Conservation (phyloP, 2,888 invertebrate species). For the Odontocolon sp. region DNA sequence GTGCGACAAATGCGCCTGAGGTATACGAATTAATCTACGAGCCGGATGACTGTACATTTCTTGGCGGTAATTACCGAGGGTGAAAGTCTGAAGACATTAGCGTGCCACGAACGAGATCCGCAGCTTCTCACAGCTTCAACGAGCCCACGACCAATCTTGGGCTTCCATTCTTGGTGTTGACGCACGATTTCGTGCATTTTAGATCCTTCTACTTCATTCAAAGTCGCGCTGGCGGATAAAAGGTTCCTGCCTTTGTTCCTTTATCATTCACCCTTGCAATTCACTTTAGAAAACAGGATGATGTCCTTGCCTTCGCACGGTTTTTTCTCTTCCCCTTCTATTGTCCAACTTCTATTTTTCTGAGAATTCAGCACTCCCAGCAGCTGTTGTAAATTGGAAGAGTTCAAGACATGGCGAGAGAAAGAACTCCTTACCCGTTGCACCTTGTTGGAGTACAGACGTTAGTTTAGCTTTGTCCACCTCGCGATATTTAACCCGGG, state of each 20-base stretch:
- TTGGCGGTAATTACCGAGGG: constrained; percentile 31
- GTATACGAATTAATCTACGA: constrained; percentile 34
- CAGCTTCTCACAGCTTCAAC: constrained; percentile 31
- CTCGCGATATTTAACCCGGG: constrained; percentile 10
- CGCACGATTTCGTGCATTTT: background rate
- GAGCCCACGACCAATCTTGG: constrained; percentile 5
- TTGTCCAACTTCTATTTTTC: background rate
- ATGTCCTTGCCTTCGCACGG: constrained; percentile 23
- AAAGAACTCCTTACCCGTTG: background rate
- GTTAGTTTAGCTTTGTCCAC: constrained; percentile 13
- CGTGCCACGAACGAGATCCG: background rate
- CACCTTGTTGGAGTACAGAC: background rate
- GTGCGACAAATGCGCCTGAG: constrained; percentile 2
- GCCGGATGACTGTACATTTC: constrained; percentile 16
- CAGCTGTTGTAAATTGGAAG: constrained; percentile 3
- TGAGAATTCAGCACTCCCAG: background rate
- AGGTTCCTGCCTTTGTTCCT: constrained; percentile 3
- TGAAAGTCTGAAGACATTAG: constrained; percentile 43
- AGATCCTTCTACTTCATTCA: constrained; percentile 26
- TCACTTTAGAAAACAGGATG: constrained; percentile 30
- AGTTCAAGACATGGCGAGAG: too few species aligned
- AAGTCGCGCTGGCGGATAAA: constrained; percentile 16
- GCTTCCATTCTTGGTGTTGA: constrained; percentile 12
- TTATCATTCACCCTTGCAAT: constrained; percentile 22
- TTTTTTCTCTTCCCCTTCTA: constrained; percentile 5